Evolutionary conservation across 2,797 vertebrate species (phyloP), one percentile per base, ranked within the genome.

Genomic region (Oreochromis mossambicus): DNA sequence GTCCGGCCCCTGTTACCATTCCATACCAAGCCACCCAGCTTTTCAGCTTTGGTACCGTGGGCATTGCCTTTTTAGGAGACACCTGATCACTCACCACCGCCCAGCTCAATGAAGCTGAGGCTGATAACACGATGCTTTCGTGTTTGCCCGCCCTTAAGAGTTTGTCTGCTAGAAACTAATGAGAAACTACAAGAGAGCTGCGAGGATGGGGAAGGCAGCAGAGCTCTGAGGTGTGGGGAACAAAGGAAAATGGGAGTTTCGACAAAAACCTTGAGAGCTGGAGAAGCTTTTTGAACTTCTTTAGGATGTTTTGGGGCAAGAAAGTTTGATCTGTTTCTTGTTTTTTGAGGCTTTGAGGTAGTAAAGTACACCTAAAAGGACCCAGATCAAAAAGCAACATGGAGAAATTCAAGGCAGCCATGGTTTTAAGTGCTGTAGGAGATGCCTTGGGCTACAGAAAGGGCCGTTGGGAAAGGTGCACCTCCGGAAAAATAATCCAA

Each of bases 361-460:
- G 15, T 46, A 50, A 68, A 77, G 58, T 61, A 75, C 73, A 83
- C 14, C 78, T 46, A 8, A 52, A 41, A 76, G 43, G 19, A 34
- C 34, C 34, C 34, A 36, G 54, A 78, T 8, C 52, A 41, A 43
- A 82, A 34, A 19, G 56, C 29, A 19, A 24, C 29, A 46, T 99
- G 98, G 99, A 99, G 94, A 98, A 97, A 91, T 99, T 98, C 88
- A 97, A 97, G 95, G 97, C 98, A 41, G 98, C 96, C 0, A 97
- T 99, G 95, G 91, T 99, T 81, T 96, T 99, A 77, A 97, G 97
- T 7, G 97, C 95, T 2, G 97, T 96, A 3, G 98, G 98, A 1
- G 98, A 99, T 80, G 97, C 97, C 1, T 95, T 99, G 0, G 98
- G 98, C 84, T 98, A 96, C 85, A 96, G 96, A 80, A 98, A 98